Base-by-base conservation (phyloP, 2,797 vertebrate genomes). In the Bradypus variegatus region DNA sequence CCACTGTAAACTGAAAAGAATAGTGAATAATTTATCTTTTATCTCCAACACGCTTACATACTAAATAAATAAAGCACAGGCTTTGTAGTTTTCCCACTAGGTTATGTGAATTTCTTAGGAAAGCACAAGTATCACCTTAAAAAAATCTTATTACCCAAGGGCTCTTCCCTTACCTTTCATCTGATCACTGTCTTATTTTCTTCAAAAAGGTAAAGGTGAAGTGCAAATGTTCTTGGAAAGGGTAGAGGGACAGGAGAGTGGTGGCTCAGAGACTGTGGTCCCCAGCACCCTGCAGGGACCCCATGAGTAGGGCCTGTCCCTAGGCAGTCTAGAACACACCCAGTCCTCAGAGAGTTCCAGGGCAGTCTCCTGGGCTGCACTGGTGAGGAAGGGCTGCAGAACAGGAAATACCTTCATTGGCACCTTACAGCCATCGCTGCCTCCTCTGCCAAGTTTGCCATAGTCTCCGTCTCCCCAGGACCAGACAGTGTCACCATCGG, bases 381-480 rank as follows among this genome's bases (percentile, higher is more conserved):
- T 18, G 29, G 11, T 12, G 14, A 91, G 36, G 50, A 50, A 48
- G 50, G 15, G 16, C 16, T 50, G 29, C 29, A 31, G 27, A 31
- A 82, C n/a, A 25, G 77, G 19, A 81, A 92, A 94, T 97, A 99
- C 99, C 98, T 99, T 99, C 99, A 99, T 99, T 60, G 99, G 99
- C 85, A 99, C 98, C 98, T 99, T 99, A 95, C 99, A 99, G 95
- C 99, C 99, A 29, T 99, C 99, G 25, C 99, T 99, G 94, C 99
- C 99, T 87, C 99, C 99, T 82, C 99, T 97, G 75, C 99, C 99
- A 89, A 99, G 97, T 95, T 99, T 99, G 96, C 99, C 99, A 0
- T 99, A 99, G 97, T 99, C 99, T 64, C 99, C 99, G 64, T 99
- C 99, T 38, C 99, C 99, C 99, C 99, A 99, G 69, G 99, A 99